Evolutionary conservation across 2,113 vertebrate species (phyloP).

Genomic region (Tursiops truncatus): DNA sequence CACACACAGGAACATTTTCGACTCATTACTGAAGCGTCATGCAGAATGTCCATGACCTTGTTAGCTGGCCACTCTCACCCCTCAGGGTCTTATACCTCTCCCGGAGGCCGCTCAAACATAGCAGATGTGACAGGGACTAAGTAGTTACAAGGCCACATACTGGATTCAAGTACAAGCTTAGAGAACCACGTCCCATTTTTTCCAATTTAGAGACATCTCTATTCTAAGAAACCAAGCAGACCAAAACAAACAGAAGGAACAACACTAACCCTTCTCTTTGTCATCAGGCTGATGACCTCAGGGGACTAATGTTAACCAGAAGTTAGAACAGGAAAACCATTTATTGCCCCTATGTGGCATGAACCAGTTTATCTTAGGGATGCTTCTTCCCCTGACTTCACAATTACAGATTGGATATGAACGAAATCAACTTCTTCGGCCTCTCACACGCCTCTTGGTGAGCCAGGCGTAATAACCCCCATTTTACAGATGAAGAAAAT

Average conservation of each 20-base stretch:
- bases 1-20: neutral
- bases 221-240: neutral
- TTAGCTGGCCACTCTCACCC: neutral
- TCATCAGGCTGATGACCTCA: neutral
- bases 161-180: neutral
- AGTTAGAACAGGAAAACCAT: neutral
- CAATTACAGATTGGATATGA: neutral
- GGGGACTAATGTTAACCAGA: neutral
- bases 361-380: neutral
- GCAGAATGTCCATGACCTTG: neutral
- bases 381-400: neutral
- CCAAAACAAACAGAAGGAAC: neutral
- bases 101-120: neutral
- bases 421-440: neutral
- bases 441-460: neutral
- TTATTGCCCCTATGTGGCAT: neutral
- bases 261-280: neutral
- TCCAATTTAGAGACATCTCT: neutral
- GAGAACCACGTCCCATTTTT: neutral
- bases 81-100: neutral
- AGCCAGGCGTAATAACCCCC: neutral
- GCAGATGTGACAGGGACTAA: neutral
- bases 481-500: neutral
- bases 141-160: neutral
- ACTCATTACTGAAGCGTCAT: accelerated